These are phyloP conservation scores for Furcula furcula DNA, from an alignment of 2,888 invertebrate species.

Conservation along the genomic window DNA sequence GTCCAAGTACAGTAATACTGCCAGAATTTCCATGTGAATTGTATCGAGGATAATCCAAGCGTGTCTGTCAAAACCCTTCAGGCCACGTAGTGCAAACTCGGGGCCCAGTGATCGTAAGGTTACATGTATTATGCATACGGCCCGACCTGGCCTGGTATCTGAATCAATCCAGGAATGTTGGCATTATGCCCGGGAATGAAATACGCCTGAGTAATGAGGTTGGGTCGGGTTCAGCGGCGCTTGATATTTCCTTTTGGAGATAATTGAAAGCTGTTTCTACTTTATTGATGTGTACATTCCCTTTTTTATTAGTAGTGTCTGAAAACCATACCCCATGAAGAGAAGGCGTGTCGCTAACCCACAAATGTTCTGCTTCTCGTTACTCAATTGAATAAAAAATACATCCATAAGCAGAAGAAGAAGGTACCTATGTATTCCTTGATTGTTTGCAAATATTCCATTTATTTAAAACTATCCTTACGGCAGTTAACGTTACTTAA, in stretches of 20 bases:
- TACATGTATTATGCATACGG: constrained; percentile 65
- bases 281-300: neutral
- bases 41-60: constrained; percentile 42
- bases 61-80: constrained; percentile 46
- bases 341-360: too few species aligned
- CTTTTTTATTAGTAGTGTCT: too few species aligned
- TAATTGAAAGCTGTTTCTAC: constrained; percentile 23
- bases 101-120: constrained; percentile 49
- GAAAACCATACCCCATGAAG: too few species aligned
- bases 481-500: too few species aligned
- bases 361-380: too few species aligned
- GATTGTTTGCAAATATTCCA: too few species aligned
- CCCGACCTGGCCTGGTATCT: constrained; percentile 51
- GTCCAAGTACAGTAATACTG: constrained; percentile 24
- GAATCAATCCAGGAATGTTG: constrained; percentile 62
- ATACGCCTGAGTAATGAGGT: constrained; percentile 52
- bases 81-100: constrained; percentile 39
- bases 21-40: constrained; percentile 51
- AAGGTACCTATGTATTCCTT: too few species aligned
- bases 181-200: constrained; percentile 51
- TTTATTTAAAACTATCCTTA: too few species aligned
- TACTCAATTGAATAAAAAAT: too few species aligned
- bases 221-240: constrained; percentile 30
- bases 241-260: constrained; percentile 15
- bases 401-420: too few species aligned